Base-by-base conservation (phyloP, 2,113 vertebrate genomes). In the Seriola aureovittata region DNA sequence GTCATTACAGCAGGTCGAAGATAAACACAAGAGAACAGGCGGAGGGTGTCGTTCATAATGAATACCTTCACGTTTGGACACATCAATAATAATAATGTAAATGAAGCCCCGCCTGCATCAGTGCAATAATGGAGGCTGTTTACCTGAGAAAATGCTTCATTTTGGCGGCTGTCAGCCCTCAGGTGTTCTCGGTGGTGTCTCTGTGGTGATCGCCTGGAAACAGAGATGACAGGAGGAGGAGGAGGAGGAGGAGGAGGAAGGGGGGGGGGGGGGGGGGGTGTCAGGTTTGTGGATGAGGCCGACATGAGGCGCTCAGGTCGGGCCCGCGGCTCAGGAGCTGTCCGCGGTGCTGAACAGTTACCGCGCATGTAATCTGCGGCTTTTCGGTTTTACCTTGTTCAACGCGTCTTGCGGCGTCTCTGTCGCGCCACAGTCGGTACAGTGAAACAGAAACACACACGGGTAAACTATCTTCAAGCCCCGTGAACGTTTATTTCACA, bases 141-240 rank as follows among this genome's bases (percentile, higher is more conserved):
- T 90, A 96, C 95, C 94, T 95, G 50, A 96, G 87, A 59, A 96
- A 96, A 92, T 96, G 95, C 93, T 96, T 96, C 95, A 96, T 96
- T 57, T 87, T 89, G 90, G 44, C 78, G n/a, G 82, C 72, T 40
- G 77, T 79, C 17, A 1, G 21, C 63, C 34, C 57, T 72, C 78
- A 4, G 81, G 68, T 81, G 79, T 69, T 8, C 70, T n/a, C 62
- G 16, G 40, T 40, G 60, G 12, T 34, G 55, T 16, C 73, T 69
- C 23, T 3, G 76, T 6, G 62, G 14, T 3, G 52, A 23, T 75
- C 23, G 44, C 89, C 91, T 93, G 87, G 3, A 67, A 58, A 63
- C 68, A 38, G 62, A 7, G 1, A 36, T 36, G 64, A 16, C n/a
- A 48, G 17, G 32, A 38, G 34, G 59, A 62, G 34, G 23, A 34